Evolutionary conservation across 2,888 invertebrate species (phyloP).

Genomic region (Ametastegia equiseti): DNA sequence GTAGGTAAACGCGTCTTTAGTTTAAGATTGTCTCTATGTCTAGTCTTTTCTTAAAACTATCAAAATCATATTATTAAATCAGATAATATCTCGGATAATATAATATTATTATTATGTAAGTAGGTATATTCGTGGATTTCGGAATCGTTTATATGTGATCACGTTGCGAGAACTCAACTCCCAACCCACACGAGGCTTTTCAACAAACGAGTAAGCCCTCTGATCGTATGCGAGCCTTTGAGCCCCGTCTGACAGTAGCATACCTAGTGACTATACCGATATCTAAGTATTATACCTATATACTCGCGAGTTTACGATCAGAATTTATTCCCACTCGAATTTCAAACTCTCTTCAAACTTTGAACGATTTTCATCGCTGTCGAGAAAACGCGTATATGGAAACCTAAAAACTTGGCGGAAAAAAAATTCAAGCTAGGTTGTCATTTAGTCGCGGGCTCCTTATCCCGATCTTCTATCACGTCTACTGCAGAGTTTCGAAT

Average conservation of each 20-base stretch:
- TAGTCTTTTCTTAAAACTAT: too few species aligned
- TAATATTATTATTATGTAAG: too few species aligned
- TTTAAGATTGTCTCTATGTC: too few species aligned
- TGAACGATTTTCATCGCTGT: neutral
- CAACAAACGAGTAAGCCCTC: neutral
- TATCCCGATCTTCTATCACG: neutral
- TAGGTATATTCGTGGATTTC: neutral
- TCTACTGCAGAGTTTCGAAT: neutral
- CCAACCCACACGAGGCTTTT: neutral
- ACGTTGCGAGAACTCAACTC: neutral
- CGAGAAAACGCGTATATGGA: neutral
- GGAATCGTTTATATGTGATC: neutral
- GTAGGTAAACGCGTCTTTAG: neutral
- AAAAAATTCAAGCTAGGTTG: neutral
- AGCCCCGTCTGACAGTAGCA: neutral
- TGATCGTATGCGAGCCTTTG: neutral
- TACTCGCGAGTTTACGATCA: neutral
- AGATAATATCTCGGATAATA: too few species aligned
- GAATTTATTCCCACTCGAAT: neutral
- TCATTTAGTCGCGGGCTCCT: neutral
- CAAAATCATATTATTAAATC: too few species aligned
- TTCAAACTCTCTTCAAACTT: neutral
- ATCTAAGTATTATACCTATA: too few species aligned
- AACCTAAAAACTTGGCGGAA: neutral
- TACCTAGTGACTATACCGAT: neutral